Percentiles rank a stretch among this genome's conserved stretches.
Evolutionary conservation across 1,140 invertebrate genomes (phyloP).

Genomic region (Lamellibrachia luymesi): DNA sequence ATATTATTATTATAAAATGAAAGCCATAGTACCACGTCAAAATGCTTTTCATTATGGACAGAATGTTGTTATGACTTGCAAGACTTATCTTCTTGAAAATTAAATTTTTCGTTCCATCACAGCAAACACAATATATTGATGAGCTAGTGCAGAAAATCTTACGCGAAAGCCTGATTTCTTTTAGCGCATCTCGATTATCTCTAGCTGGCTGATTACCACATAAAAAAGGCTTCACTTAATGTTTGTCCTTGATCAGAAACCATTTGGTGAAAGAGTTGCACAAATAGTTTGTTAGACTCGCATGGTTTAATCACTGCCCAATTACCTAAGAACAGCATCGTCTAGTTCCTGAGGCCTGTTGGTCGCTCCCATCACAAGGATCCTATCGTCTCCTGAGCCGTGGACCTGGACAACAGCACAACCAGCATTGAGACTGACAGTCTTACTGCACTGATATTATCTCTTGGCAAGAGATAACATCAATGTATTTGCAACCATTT

Average conservation of each 20-base stretch:
- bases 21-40: neutral
- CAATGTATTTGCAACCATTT: too few relatives aligned
- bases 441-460: too few relatives aligned
- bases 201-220: neutral
- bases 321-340: slow-evolving; percentile 75
- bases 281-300: neutral
- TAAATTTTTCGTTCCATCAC: neutral
- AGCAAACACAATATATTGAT: neutral
- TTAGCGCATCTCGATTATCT: neutral
- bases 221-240: neutral
- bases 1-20: neutral
- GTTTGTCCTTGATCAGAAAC: too few relatives aligned
- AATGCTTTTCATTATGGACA: neutral
- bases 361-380: slow-evolving; percentile 96
- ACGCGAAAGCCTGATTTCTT: neutral
- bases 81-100: neutral
- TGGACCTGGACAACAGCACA: slow-evolving; percentile 39
- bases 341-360: slow-evolving; percentile 90
- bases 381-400: slow-evolving; percentile 72
- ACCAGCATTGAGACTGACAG: neutral
- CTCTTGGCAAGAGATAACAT: too few relatives aligned
- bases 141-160: neutral
- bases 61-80: neutral
- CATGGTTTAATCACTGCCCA: neutral
- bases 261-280: too few relatives aligned